phyloP scores from a whole-genome alignment of 2,797 vertebrate species.

The Catharus ustulatus region DNA sequence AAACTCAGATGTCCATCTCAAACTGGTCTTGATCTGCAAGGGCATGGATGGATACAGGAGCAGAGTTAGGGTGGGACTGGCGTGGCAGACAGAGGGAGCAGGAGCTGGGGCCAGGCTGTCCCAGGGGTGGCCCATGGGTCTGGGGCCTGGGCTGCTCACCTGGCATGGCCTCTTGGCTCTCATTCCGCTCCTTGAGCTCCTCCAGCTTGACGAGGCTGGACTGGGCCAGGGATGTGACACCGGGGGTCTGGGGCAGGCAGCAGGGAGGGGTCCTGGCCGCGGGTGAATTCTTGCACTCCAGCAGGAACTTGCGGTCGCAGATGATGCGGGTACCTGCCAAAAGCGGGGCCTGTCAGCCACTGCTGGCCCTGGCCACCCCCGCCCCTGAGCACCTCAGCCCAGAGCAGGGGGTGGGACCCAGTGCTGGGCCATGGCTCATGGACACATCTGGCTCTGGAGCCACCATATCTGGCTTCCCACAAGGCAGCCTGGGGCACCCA shows the following conservation, averaged over 20 bases:
- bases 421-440: fast-evolving
- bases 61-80: background rate
- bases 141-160: slow-evolving; percentile 75
- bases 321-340: slow-evolving; percentile 90
- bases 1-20: slow-evolving; percentile 78
- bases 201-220: slow-evolving; percentile 86
- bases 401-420: background rate
- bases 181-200: slow-evolving; percentile 90
- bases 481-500: background rate
- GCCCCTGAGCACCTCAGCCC: background rate
- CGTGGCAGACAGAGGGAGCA: background rate
- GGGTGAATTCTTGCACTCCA: slow-evolving; percentile 92
- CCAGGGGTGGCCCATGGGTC: fast-evolving
- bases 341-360: slow-evolving; percentile 30
- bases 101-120: background rate
- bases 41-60: background rate
- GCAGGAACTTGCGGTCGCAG: slow-evolving; percentile 92
- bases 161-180: slow-evolving; percentile 86
- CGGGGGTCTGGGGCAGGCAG: slow-evolving; percentile 91
- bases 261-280: slow-evolving; percentile 87
- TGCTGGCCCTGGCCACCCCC: background rate
- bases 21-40: slow-evolving; percentile 76
- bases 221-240: slow-evolving; percentile 84
- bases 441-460: background rate
- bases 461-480: background rate